Evolutionary conservation across 2,797 vertebrate species (phyloP).

Genomic region (Amblyopsis hoosieri): DNA sequence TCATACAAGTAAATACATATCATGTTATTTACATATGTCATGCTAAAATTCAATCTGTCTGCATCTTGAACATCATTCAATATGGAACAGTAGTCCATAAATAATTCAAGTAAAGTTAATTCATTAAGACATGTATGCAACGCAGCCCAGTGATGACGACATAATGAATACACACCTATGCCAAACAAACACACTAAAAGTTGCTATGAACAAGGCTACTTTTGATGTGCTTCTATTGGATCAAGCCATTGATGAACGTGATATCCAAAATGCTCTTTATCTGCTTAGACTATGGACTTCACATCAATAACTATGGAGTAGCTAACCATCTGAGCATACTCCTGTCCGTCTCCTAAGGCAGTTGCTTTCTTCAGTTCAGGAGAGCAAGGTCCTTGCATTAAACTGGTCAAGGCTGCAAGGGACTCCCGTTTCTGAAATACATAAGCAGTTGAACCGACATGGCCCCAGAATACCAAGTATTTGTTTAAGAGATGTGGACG

Average conservation of each 20-base stretch:
- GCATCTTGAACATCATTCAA: constrained; percentile 7
- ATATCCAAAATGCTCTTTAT: neutral
- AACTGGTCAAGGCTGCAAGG: constrained; percentile 56
- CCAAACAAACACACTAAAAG: neutral
- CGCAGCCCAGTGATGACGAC: too few species aligned
- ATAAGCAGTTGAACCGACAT: neutral
- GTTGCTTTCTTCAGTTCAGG: constrained; percentile 56
- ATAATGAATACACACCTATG: too few species aligned
- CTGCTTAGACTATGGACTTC: constrained; percentile 72
- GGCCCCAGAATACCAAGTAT: too few species aligned
- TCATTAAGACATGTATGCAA: too few species aligned
- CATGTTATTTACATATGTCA: too few species aligned
- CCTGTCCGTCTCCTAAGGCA: constrained; percentile 9
- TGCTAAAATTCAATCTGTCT: neutral
- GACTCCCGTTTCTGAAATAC: constrained; percentile 55
- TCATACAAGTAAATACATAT: too few species aligned
- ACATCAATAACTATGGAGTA: constrained; percentile 77
- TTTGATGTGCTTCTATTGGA: constrained; percentile 11
- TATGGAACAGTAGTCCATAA: neutral
- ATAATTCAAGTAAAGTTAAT: neutral
- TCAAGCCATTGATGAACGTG: constrained; percentile 14
- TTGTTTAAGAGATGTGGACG: too few species aligned
- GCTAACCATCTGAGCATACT: constrained; percentile 49
- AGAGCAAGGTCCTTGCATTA: constrained; percentile 69
- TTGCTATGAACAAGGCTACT: constrained; percentile 4